These are phyloP conservation scores for Enteromius mattozi DNA, from an alignment of 2,797 vertebrate species.

Conservation along the genomic window DNA sequence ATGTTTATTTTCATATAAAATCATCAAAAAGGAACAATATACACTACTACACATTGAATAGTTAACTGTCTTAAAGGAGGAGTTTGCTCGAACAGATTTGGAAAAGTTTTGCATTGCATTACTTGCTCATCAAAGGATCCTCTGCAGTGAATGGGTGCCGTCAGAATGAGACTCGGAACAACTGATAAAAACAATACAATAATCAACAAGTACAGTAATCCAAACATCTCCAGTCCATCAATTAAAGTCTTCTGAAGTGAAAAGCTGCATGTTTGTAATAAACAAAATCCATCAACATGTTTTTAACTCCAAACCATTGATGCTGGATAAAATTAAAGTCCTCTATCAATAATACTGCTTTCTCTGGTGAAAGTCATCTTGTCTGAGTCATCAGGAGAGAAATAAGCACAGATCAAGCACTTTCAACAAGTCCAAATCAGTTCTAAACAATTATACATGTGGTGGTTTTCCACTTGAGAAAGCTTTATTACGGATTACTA, in stretches of 20 bases:
- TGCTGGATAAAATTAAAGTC: neutral
- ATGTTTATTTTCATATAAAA: slow-evolving; percentile 15
- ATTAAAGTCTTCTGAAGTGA: neutral
- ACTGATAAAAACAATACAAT: neutral
- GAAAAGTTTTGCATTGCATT: neutral
- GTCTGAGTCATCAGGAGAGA: neutral
- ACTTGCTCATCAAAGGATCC: neutral
- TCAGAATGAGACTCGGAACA: neutral
- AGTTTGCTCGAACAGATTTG: neutral
- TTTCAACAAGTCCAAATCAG: neutral
- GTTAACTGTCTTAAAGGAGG: neutral
- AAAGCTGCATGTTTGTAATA: neutral
- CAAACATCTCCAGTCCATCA: neutral
- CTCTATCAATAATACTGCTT: neutral
- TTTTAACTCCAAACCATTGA: neutral
- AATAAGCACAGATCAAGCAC: neutral
- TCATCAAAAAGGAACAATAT: neutral
- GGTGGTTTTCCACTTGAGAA: neutral
- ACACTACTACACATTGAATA: neutral
- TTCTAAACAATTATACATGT: neutral
- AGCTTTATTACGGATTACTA: neutral
- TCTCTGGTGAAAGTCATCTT: neutral
- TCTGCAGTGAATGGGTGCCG: neutral
- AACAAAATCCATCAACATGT: neutral
- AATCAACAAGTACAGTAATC: neutral